Conservation (phyloP, 2,113 vertebrate species). For the Microcebus lehilahytsara region DNA sequence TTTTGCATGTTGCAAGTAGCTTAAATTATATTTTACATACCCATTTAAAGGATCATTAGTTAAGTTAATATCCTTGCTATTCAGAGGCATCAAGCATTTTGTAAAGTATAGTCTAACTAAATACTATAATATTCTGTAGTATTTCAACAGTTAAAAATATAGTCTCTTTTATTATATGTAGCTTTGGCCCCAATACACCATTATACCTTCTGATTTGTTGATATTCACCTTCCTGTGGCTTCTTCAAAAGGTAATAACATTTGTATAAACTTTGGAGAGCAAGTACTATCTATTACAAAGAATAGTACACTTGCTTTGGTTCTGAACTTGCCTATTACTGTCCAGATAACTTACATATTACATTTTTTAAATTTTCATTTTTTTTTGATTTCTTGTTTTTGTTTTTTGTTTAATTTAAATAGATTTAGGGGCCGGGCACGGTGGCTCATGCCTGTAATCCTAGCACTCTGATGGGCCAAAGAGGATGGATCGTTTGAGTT, state of each 20-base stretch:
- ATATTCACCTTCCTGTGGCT: neutral
- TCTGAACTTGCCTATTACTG: neutral
- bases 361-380: neutral
- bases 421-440: too few species aligned
- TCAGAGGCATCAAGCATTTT: conserved; percentile 74
- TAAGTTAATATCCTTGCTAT: conserved; percentile 85
- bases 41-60: conserved; percentile 88
- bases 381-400: too few species aligned
- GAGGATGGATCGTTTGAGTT: too few species aligned
- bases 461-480: too few species aligned
- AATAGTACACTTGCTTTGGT: neutral
- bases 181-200: neutral
- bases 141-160: neutral
- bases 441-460: too few species aligned
- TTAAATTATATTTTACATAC: conserved; percentile 87
- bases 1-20: conserved; percentile 81
- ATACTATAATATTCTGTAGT: conserved; percentile 37
- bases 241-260: neutral
- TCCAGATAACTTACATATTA: neutral
- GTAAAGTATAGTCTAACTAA: conserved; percentile 64
- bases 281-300: neutral
- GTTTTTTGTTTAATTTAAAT: too few species aligned
- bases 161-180: neutral
- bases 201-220: neutral
- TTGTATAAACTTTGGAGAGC: neutral